Conservation (phyloP, 2,888 invertebrate species). For the Agrochola lychnidis region DNA sequence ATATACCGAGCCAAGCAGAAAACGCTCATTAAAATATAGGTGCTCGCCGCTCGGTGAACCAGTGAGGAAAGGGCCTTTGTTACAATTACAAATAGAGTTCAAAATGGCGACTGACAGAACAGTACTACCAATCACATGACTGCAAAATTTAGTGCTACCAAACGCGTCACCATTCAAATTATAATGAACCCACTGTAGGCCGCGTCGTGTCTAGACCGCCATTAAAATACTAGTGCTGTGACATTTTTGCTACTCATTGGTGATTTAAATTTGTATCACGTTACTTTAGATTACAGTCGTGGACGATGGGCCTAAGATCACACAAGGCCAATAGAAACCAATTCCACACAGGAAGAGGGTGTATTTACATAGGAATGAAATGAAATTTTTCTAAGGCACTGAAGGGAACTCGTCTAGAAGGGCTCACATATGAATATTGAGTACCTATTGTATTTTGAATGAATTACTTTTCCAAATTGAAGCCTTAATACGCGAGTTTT, state of each 20-base stretch:
- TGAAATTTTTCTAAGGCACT: constrained; percentile 70
- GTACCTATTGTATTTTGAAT: constrained; percentile 64
- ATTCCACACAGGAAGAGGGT: constrained; percentile 70
- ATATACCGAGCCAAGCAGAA: too few species aligned
- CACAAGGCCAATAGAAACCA: constrained; percentile 73
- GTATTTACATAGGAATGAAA: constrained; percentile 77
- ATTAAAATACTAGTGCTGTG: background rate
- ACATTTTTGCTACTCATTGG: background rate
- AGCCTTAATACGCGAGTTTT: constrained; percentile 43
- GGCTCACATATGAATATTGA: constrained; percentile 54
- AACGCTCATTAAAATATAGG: too few species aligned
- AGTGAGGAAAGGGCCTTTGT: too few species aligned
- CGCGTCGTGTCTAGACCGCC: background rate
- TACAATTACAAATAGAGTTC: too few species aligned
- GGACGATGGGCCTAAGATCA: constrained; percentile 53
- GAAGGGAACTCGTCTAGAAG: constrained; percentile 49
- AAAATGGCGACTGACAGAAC: too few species aligned
- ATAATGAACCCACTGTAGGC: too few species aligned
- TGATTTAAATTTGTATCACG: background rate
- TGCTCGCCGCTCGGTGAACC: too few species aligned
- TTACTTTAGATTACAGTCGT: background rate
- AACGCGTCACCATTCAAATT: too few species aligned
- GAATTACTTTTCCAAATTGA: constrained; percentile 56
- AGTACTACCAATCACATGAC: too few species aligned
- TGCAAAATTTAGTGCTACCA: too few species aligned